phyloP scores from a whole-genome alignment of 2,797 vertebrate species.

The Rhynchonycteris naso region DNA sequence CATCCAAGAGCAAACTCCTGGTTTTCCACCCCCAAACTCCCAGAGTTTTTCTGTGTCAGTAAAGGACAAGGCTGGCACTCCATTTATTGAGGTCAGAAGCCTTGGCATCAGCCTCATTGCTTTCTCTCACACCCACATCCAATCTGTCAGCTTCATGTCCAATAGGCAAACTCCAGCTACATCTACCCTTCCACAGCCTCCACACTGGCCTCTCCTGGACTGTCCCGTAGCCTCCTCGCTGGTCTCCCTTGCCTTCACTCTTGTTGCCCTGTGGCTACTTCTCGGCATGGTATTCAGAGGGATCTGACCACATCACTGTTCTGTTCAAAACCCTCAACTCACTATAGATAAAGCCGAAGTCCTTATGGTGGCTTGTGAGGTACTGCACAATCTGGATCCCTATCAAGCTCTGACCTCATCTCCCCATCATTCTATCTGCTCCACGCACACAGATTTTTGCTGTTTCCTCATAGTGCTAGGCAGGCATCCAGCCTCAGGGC shows the following conservation, averaged over 20 bases:
- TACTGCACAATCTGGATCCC: not conserved
- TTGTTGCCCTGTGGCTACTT: not conserved
- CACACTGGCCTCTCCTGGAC: not conserved
- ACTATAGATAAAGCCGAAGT: not conserved
- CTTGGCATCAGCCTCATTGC: not conserved
- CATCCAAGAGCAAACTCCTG: not conserved
- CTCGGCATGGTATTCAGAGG: not conserved
- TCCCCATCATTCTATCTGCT: not conserved
- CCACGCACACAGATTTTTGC: not conserved
- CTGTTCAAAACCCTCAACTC: not conserved
- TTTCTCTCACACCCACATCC: not conserved
- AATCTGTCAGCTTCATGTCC: not conserved
- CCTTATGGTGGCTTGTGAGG: not conserved
- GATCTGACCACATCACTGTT: not conserved
- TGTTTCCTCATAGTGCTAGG: not conserved
- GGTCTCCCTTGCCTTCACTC: not conserved
- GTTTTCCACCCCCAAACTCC: not conserved
- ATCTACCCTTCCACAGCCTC: not conserved
- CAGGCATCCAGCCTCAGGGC: not conserved
- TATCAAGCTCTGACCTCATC: not conserved
- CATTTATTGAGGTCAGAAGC: not conserved
- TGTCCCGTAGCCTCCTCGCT: not conserved
- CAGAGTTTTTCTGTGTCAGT: not conserved
- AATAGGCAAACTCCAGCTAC: not conserved
- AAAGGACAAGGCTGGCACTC: not conserved